These are phyloP conservation scores for Anomalospiza imberbis DNA, from an alignment of 2,797 vertebrate species.

Conservation along the genomic window DNA sequence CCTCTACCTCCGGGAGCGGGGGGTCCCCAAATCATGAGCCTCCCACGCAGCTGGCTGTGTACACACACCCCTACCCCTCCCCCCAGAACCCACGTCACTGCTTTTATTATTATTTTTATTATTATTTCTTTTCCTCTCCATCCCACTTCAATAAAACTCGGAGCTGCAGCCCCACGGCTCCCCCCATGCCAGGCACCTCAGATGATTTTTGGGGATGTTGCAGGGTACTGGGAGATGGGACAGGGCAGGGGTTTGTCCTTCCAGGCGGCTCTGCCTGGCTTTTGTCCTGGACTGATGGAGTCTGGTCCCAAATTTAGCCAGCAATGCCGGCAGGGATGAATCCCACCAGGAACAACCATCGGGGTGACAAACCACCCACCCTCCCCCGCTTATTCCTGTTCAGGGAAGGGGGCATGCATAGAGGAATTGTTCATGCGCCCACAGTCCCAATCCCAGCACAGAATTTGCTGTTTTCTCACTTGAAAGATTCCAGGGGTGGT, in stretches of 20 bases:
- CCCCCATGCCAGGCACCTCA: background rate
- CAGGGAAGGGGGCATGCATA: background rate
- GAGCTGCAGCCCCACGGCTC: background rate
- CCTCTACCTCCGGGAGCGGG: conserved; percentile 35
- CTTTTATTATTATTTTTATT: background rate
- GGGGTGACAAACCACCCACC: background rate
- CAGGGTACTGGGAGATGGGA: background rate
- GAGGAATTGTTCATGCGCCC: accelerated
- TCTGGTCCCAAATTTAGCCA: background rate
- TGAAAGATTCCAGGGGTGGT: background rate
- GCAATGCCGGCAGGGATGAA: background rate
- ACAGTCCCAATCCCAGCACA: accelerated
- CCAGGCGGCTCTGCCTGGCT: background rate
- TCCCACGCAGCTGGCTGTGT: conserved; percentile 43
- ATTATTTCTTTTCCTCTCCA: background rate
- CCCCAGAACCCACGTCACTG: background rate
- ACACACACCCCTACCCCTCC: background rate
- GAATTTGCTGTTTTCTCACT: background rate
- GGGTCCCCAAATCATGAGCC: background rate
- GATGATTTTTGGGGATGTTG: background rate
- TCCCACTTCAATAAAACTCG: background rate
- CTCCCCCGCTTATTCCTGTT: background rate
- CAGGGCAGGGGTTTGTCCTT: background rate
- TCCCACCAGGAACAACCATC: background rate
- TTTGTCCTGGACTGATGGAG: background rate